These are phyloP conservation scores for Melanotaenia pygmaea DNA, from an alignment of 2,797 vertebrate genomes.

Conservation along the genomic window DNA sequence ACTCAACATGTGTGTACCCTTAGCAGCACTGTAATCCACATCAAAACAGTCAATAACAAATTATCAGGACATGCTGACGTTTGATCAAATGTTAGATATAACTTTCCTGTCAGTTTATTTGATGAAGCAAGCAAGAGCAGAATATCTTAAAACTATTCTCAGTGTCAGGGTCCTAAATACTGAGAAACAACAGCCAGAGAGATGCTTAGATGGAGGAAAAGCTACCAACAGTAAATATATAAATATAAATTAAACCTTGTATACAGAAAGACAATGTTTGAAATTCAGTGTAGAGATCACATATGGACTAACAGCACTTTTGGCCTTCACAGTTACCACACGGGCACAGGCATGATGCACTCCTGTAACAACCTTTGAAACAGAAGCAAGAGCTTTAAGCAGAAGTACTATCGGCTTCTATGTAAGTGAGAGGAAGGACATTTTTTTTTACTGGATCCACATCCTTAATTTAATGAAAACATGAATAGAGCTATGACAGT, in stretches of 20 bases:
- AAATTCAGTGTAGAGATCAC: neutral
- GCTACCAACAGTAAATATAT: neutral
- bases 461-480: conserved; percentile 20
- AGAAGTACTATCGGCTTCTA: conserved; percentile 33
- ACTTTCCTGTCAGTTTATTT: neutral
- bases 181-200: neutral
- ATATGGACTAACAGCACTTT: neutral
- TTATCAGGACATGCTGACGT: neutral
- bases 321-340: conserved; percentile 1
- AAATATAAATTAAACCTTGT: neutral
- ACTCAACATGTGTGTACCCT: conserved; percentile 44
- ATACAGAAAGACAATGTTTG: neutral
- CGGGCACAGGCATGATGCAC: neutral
- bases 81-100: neutral
- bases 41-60: conserved; percentile 10
- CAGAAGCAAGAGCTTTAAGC: conserved; percentile 25
- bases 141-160: neutral
- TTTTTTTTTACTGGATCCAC: conserved; percentile 7
- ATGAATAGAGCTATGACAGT: neutral
- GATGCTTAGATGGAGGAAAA: neutral
- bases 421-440: conserved; percentile 49
- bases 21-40: conserved; percentile 13
- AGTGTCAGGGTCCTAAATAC: conserved; percentile 11
- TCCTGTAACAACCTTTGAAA: conserved; percentile 26
- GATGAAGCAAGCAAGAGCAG: neutral